Conservation (phyloP, 2,113 vertebrate species). For the Catagonus wagneri region DNA sequence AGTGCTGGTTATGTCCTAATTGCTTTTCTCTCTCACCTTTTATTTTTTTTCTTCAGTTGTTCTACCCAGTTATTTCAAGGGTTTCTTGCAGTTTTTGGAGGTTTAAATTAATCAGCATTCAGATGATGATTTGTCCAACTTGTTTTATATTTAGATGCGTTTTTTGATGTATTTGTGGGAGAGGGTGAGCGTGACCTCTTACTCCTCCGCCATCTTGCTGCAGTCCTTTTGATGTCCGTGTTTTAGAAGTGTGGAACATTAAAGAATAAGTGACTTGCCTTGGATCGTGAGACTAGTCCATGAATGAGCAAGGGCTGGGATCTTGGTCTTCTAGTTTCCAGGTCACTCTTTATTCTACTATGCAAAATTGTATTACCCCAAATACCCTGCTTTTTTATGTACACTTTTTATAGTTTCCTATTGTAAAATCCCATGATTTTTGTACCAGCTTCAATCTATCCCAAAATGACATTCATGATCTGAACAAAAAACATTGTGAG, state of each 20-base stretch:
- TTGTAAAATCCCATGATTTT: not conserved
- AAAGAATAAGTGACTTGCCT: not conserved
- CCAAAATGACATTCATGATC: not conserved
- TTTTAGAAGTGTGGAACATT: constrained; percentile 33
- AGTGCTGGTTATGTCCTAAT: too few species aligned
- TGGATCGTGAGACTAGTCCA: not conserved
- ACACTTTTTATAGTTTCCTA: not conserved
- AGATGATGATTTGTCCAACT: too few species aligned
- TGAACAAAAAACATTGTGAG: not conserved
- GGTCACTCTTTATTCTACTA: not conserved
- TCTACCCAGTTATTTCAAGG: too few species aligned
- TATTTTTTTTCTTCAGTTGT: too few species aligned
- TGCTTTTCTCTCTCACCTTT: too few species aligned
- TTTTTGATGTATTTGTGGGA: too few species aligned
- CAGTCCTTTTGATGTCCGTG: not conserved
- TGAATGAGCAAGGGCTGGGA: not conserved
- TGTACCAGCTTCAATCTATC: not conserved
- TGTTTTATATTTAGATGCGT: too few species aligned
- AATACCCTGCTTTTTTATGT: not conserved
- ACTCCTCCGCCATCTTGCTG: too few species aligned
- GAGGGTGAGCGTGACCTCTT: too few species aligned
- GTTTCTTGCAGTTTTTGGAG: too few species aligned
- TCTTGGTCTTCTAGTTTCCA: not conserved
- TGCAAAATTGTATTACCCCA: too few species aligned
- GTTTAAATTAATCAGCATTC: too few species aligned